Evolutionary conservation across 2,113 vertebrate genomes (phyloP).

Genomic region (Meriones unguiculatus): DNA sequence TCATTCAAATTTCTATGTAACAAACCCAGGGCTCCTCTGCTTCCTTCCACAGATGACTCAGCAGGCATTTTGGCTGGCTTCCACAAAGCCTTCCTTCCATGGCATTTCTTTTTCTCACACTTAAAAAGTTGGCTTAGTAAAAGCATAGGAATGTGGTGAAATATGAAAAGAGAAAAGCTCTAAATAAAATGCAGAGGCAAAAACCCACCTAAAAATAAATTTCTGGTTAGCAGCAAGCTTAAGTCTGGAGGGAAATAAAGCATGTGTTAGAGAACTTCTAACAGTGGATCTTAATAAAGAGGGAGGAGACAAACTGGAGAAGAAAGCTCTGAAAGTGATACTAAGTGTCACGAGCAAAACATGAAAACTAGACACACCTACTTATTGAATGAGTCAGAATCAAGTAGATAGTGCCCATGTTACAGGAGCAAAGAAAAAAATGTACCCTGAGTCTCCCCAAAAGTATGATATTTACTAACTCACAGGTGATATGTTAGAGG

Average conservation of each 20-base stretch:
- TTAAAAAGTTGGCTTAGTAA: constrained; percentile 65
- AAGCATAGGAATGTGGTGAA: constrained; percentile 64
- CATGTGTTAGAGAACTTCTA: constrained; percentile 66
- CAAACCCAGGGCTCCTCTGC: neutral
- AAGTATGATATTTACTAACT: constrained; percentile 13
- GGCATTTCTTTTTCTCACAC: constrained; percentile 73
- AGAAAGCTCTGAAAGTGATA: neutral
- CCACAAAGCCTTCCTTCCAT: constrained; percentile 58
- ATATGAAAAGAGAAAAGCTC: constrained; percentile 62
- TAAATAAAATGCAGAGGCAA: constrained; percentile 65
- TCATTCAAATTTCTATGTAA: constrained; percentile 40
- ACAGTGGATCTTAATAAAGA: constrained; percentile 27
- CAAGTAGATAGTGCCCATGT: neutral
- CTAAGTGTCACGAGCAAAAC: constrained; percentile 11
- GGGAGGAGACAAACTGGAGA: constrained; percentile 16
- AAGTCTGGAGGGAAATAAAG: constrained; percentile 71
- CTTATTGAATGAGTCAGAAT: constrained; percentile 28
- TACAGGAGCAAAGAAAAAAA: constrained; percentile 16
- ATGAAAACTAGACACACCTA: constrained; percentile 35
- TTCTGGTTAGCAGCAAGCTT: constrained; percentile 67
- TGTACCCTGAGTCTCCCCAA: neutral
- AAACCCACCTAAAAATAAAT: constrained; percentile 72
- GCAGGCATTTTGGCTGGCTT: constrained; percentile 7
- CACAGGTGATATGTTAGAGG: constrained; percentile 38
- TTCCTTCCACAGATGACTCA: neutral